Percentiles rank a stretch among this genome's conserved stretches.
These are phyloP conservation scores for Meandrina meandrites DNA, from an alignment of 92 coral and sea anemone genomes.

Conservation along the genomic window DNA sequence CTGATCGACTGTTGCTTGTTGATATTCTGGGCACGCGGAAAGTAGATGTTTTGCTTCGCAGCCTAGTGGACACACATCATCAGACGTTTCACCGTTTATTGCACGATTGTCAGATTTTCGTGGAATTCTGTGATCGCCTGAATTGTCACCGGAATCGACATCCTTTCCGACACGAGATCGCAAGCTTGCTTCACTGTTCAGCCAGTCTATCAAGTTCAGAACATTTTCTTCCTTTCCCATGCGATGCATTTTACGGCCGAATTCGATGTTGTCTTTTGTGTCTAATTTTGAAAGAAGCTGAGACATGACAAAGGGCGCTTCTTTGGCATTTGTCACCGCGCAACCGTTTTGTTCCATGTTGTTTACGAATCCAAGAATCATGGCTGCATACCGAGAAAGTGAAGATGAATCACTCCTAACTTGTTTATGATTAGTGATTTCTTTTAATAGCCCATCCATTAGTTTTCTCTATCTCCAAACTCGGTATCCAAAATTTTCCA, in stretches of 20 bases:
- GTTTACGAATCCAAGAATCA: conserved; percentile 44
- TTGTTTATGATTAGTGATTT: conserved; percentile 47
- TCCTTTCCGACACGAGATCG: conserved; percentile 61
- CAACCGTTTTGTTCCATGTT: conserved; percentile 84
- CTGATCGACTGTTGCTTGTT: conserved; percentile 24
- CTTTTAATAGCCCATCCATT: conserved; percentile 59
- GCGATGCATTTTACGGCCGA: conserved; percentile 71
- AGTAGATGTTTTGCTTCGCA: conserved; percentile 45
- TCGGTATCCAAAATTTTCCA: conserved; percentile 31
- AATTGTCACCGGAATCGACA: conserved; percentile 8
- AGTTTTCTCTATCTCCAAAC: conserved; percentile 56
- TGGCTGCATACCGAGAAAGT: conserved; percentile 29
- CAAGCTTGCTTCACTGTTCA: conserved; percentile 65
- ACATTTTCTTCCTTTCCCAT: conserved; percentile 60
- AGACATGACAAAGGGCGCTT: too few species aligned
- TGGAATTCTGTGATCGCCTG: background rate
- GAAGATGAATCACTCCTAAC: conserved; percentile 58
- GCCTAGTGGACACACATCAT: conserved; percentile 28
- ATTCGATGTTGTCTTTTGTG: conserved; percentile 56
- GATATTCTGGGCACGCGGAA: conserved; percentile 44
- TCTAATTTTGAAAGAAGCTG: conserved; percentile 61
- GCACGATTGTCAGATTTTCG: background rate
- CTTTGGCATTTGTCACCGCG: conserved; percentile 49
- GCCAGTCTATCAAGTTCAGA: conserved; percentile 64
- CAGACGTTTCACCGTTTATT: background rate